Evolutionary conservation across 2,113 vertebrate species (phyloP), one percentile per base, ranked within the genome.

Genomic region (Microcebus murinus): DNA sequence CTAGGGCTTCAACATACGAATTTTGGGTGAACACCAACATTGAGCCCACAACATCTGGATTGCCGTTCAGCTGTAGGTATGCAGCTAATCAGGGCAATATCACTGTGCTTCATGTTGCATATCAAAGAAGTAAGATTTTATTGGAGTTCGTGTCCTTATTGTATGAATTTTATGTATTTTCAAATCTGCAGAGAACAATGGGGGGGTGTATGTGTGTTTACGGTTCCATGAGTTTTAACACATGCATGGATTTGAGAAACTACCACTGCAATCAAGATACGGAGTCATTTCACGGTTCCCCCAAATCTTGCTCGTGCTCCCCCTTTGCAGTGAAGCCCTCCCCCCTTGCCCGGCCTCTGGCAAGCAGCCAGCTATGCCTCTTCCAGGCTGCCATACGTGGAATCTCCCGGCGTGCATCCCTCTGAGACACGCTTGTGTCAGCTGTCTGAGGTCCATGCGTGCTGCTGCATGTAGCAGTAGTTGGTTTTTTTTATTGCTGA

Each of bases 81-180:
- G 5, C 48, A 20, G 4, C 1, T 7, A 23, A 17, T 29, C 21
- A 31, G 55, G 42, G 8, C 17, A 68, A 1, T 50, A 2, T 55
- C 27, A 2, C 1, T 31, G 2, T 6, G 27, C 55, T 31, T 61
- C 67, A 12, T 17, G 21, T 42, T 14, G 18, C 1, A 2, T n/a
- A 21, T 29, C 17, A n/a, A 45, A 57, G 31, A 36, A 59, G 12
- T n/a, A 59, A 48, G 31, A 6, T 76, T 55, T 73, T 45, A 34
- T 6, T 57, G 55, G 50, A 45, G 7, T 27, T 18, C 29, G 6
- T 80, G 42, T 73, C 17, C 31, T 74, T 70, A 68, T 63, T 52
- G 20, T n/a, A 59, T 15, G 18, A 31, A 6, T 39, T 61, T 68
- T 52, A 23, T 14, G 8, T 80, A 25, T 93, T 73, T 73, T 67